These are phyloP conservation scores for Diogma glabrata DNA, from an alignment of 2,888 invertebrate genomes.

Conservation along the genomic window DNA sequence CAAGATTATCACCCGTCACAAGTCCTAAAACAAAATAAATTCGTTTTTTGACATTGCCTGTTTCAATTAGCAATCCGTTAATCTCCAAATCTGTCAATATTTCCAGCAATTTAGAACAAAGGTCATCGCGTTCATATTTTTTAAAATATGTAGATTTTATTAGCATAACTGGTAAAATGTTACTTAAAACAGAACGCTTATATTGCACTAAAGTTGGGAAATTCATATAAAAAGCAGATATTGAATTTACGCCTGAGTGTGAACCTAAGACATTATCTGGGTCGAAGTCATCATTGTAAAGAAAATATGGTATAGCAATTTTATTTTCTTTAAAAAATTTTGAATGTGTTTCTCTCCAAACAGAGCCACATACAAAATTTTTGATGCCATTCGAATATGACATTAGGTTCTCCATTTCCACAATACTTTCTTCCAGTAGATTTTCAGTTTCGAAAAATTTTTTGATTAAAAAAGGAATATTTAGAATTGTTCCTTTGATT, in stretches of 20 bases:
- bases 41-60: background rate
- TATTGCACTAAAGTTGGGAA: background rate
- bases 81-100: background rate
- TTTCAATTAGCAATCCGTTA: background rate
- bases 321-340: background rate
- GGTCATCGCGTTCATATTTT: background rate
- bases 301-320: no score
- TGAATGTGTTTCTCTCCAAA: background rate
- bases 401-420: background rate
- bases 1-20: background rate
- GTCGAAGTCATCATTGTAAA: background rate
- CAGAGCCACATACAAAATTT: background rate
- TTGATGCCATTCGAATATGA: background rate
- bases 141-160: background rate
- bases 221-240: background rate
- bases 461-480: background rate
- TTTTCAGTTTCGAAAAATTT: background rate
- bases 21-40: slow-evolving; percentile 2
- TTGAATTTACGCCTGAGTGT: background rate
- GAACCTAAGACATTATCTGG: background rate
- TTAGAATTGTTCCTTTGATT: background rate
- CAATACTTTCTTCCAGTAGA: background rate
- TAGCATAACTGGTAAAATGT: background rate
- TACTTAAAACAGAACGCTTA: background rate
- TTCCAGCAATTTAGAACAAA: background rate